Percentiles rank a stretch among this genome's conserved stretches.
These are phyloP conservation scores for Ceraclea dissimilis DNA, from an alignment of 2,888 invertebrate genomes.

Conservation along the genomic window DNA sequence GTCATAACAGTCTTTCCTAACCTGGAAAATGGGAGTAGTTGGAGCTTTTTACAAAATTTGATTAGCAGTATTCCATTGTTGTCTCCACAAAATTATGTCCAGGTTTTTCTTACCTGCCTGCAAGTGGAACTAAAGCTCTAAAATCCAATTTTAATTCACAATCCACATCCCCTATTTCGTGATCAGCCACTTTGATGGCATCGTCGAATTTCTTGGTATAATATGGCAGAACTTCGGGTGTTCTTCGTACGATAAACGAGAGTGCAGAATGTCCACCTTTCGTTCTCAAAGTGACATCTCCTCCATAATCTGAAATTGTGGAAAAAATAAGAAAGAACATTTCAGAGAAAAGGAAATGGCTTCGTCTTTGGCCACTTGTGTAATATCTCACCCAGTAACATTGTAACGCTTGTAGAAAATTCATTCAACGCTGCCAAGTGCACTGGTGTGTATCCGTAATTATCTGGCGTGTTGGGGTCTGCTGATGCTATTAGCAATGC, in stretches of 20 bases:
- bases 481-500: slow-evolving; percentile 59
- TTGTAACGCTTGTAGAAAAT: slow-evolving; percentile 65
- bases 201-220: slow-evolving; percentile 64
- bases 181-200: slow-evolving; percentile 71
- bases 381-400: slow-evolving; percentile 55
- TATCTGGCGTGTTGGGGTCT: slow-evolving; percentile 67
- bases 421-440: slow-evolving; percentile 80
- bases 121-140: slow-evolving; percentile 13
- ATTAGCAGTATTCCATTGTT: neutral
- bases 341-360: too few relatives aligned
- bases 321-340: too few relatives aligned
- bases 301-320: slow-evolving; percentile 56
- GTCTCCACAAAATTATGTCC: too few relatives aligned
- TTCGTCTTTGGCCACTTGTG: too few relatives aligned
- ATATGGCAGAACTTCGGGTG: slow-evolving; percentile 72
- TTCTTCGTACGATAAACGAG: slow-evolving; percentile 75
- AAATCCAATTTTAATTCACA: slow-evolving; percentile 59
- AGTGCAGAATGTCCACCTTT: slow-evolving; percentile 75
- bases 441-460: slow-evolving; percentile 76
- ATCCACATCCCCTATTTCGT: slow-evolving; percentile 79
- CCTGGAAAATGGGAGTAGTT: slow-evolving; percentile 32
- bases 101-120: neutral
- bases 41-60: neutral
- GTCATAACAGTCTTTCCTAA: slow-evolving; percentile 54
- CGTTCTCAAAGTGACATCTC: slow-evolving; percentile 72